These are phyloP conservation scores for Chunga burmeisteri DNA, from an alignment of 2,113 vertebrate genomes.

Conservation along the genomic window DNA sequence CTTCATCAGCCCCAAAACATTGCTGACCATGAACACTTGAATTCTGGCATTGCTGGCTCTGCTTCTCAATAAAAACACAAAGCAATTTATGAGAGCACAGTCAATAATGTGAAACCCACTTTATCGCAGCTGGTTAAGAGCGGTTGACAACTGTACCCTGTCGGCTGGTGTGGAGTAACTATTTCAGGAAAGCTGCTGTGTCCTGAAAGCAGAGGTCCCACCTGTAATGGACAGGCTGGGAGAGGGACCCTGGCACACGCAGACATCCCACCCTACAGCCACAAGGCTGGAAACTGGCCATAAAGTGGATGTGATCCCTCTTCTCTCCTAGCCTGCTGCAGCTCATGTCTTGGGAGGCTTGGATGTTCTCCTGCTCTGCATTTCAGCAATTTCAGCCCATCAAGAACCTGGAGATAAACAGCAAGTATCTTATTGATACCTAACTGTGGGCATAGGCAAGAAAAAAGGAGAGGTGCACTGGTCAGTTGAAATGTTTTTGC, in stretches of 20 bases:
- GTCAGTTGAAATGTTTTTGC: not conserved
- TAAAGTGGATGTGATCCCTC: not conserved
- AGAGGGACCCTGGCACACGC: rapidly evolving
- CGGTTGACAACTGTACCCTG: not conserved
- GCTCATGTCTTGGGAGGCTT: not conserved
- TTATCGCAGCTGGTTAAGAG: not conserved
- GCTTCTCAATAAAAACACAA: conserved; percentile 3
- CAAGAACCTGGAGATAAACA: not conserved
- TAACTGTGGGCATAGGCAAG: not conserved
- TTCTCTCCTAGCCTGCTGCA: not conserved
- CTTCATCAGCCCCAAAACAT: not conserved
- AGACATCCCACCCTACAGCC: not conserved
- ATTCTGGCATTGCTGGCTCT: not conserved
- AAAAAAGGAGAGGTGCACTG: not conserved
- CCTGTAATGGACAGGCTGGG: not conserved
- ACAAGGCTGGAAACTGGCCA: not conserved
- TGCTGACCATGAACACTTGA: not conserved
- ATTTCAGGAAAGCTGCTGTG: not conserved
- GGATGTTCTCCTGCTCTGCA: not conserved
- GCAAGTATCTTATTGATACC: not conserved
- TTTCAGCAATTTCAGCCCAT: not conserved
- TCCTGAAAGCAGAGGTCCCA: not conserved
- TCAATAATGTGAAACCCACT: not conserved
- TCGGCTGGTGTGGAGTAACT: not conserved
- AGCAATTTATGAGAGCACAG: not conserved